Percentiles rank a stretch among this genome's conserved stretches.
Conservation (phyloP, 2,888 invertebrate species). For the Protodeltote pygarga region DNA sequence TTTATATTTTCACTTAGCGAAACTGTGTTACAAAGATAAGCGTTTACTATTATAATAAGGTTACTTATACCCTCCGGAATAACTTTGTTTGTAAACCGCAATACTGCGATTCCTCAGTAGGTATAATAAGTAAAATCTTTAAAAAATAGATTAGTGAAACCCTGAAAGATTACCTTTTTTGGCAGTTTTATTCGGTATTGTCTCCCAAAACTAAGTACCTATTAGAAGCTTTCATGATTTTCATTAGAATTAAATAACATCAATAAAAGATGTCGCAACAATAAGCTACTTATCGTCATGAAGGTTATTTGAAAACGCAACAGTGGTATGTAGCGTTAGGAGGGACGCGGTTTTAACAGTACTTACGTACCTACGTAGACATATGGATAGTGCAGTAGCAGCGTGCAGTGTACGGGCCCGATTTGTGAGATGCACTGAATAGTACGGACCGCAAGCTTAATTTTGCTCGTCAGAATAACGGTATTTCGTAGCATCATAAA, state of each 20-base stretch:
- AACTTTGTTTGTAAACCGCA: too few relatives aligned
- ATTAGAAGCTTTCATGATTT: too few relatives aligned
- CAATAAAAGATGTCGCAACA: background rate
- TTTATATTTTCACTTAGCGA: constrained; percentile 22
- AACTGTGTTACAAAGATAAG: constrained; percentile 1
- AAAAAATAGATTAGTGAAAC: too few relatives aligned
- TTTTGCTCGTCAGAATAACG: constrained; percentile 51
- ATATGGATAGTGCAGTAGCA: constrained; percentile 7
- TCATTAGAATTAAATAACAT: constrained; percentile 17
- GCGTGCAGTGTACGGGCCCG: constrained; percentile 23
- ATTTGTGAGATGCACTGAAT: constrained; percentile 41
- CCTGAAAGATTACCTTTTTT: too few relatives aligned
- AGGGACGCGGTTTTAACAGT: constrained; percentile 15
- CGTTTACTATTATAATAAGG: constrained; percentile 6
- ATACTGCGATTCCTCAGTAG: too few relatives aligned
- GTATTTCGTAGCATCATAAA: constrained; percentile 62
- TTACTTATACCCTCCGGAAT: too few relatives aligned
- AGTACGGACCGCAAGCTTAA: constrained; percentile 45
- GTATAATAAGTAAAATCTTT: too few relatives aligned
- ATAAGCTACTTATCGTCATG: constrained; percentile 4
- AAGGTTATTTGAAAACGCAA: constrained; percentile 18
- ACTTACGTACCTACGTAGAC: constrained; percentile 10
- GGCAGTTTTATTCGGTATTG: too few relatives aligned
- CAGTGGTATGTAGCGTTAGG: constrained; percentile 7
- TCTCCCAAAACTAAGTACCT: too few relatives aligned